Evolutionary conservation across 2,888 invertebrate genomes (phyloP).

Genomic region (Lapara coniferarum): DNA sequence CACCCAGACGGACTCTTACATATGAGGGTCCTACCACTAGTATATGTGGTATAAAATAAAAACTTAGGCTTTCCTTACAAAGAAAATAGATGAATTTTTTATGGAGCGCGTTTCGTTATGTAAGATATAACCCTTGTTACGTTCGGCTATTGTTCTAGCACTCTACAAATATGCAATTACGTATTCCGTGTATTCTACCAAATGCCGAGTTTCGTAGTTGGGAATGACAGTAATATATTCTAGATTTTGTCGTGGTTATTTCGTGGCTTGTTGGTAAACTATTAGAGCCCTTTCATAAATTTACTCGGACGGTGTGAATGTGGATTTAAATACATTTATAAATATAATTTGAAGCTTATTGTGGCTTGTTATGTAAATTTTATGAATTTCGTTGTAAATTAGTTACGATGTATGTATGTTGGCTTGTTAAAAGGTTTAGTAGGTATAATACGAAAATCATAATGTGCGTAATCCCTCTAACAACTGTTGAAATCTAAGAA

Average conservation of each 20-base stretch:
- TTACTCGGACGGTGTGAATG: not conserved
- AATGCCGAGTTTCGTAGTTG: not conserved
- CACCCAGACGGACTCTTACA: no score
- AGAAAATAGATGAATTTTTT: not conserved
- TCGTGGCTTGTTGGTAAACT: not conserved
- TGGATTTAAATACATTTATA: not conserved
- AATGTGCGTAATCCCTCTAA: no score
- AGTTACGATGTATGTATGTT: not conserved
- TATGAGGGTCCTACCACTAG: no score
- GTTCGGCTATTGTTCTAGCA: slow-evolving; percentile 2
- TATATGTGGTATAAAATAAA: not conserved
- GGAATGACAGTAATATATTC: not conserved
- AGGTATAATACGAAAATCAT: no score
- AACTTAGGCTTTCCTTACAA: not conserved
- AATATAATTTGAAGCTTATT: not conserved
- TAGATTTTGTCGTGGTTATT: not conserved
- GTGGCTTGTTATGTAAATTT: not conserved
- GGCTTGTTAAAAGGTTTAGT: no score
- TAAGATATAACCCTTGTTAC: slow-evolving; percentile 21
- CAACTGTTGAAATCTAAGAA: no score
- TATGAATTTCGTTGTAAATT: no score
- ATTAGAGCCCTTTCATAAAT: not conserved
- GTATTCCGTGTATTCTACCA: not conserved
- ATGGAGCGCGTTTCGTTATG: not conserved
- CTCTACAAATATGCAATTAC: slow-evolving; percentile 24